A percentile compares a stretch with the other conserved stretches of the same genome.
phyloP scores from a whole-genome alignment of 2,113 vertebrate species.

The Chinchilla lanigera region DNA sequence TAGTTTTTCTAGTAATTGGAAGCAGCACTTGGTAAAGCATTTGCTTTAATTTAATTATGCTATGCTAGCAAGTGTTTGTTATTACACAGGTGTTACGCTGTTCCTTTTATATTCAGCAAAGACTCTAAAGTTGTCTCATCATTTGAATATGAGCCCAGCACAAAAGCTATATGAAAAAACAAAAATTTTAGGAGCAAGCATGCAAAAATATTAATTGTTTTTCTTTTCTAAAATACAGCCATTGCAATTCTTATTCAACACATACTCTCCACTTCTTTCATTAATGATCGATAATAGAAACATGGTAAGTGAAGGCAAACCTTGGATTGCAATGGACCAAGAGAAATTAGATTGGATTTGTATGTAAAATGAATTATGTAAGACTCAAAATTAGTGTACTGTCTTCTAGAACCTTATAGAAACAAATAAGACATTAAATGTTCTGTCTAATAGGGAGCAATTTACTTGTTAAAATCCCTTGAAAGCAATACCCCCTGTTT shows the following conservation, averaged over 20 bases:
- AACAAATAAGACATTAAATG: constrained; percentile 12
- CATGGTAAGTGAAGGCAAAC: neutral
- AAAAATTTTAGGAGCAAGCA: neutral
- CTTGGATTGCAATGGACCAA: neutral
- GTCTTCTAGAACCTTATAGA: neutral
- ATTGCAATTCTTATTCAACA: constrained; percentile 20
- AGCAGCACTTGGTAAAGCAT: constrained; percentile 18
- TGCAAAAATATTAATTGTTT: constrained; percentile 43
- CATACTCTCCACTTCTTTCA: constrained; percentile 14
- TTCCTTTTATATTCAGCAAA: neutral
- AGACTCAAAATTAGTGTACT: constrained; percentile 39
- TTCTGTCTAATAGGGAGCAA: neutral
- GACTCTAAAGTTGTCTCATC: neutral
- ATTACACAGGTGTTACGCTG: neutral
- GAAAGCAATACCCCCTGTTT: neutral
- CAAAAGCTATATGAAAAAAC: constrained; percentile 3
- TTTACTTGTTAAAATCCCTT: neutral
- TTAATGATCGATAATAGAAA: constrained; percentile 54
- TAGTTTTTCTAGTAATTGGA: constrained; percentile 28
- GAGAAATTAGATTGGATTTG: neutral
- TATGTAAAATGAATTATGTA: constrained; percentile 1
- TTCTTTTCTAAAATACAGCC: constrained; percentile 63
- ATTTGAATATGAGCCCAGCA: neutral
- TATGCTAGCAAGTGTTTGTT: neutral
- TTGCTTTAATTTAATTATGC: constrained; percentile 20